Evolutionary conservation across 2,888 invertebrate genomes (phyloP).

Genomic region (Neoitamus cyanurus): DNA sequence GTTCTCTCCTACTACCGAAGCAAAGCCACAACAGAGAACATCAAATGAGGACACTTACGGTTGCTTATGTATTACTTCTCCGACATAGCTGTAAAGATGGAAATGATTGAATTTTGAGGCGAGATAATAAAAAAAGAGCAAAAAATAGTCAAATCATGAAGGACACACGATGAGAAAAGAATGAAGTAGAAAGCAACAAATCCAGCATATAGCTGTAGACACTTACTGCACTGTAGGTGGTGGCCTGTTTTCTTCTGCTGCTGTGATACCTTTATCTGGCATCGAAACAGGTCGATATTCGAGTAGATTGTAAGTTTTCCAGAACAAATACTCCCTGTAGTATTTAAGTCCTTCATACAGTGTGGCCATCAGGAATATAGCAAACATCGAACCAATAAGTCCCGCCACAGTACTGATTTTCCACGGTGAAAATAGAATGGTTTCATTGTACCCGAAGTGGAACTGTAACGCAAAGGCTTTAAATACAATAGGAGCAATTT

Average conservation of each 20-base stretch:
- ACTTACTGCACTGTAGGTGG: conserved; percentile 83
- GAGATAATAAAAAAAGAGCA: background rate
- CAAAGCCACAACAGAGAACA: conserved; percentile 21
- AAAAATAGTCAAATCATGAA: background rate
- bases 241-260: conserved; percentile 73
- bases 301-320: conserved; percentile 86
- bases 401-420: conserved; percentile 78
- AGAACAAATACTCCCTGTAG: conserved; percentile 82
- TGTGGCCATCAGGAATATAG: conserved; percentile 91
- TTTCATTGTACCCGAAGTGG: conserved; percentile 80
- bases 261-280: conserved; percentile 73
- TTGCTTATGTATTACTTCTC: conserved; percentile 78
- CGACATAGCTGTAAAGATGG: conserved; percentile 72
- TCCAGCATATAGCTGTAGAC: conserved; percentile 53
- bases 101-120: conserved; percentile 7
- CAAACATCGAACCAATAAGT: conserved; percentile 89
- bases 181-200: background rate
- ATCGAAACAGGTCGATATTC: conserved; percentile 88
- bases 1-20: background rate
- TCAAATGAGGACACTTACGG: conserved; percentile 71
- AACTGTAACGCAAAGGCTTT: conserved; percentile 70
- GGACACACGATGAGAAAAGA: background rate
- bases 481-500: background rate
- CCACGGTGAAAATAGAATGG: conserved; percentile 87
- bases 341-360: conserved; percentile 89